Base-by-base conservation (phyloP, 92 coral and sea anemone genomes). In the Nematostella vectensis region DNA sequence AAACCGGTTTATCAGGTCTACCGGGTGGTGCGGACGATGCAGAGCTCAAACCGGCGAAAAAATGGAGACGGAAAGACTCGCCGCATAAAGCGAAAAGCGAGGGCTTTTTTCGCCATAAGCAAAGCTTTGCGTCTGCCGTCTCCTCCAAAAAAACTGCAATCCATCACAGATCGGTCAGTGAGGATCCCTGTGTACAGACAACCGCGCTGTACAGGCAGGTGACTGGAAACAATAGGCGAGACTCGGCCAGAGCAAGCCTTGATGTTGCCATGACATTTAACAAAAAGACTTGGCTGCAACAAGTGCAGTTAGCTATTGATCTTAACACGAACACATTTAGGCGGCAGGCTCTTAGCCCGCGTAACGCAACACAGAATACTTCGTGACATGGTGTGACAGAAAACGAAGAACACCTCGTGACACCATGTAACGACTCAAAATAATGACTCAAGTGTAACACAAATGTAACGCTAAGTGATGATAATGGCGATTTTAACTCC, bases 251-350 rank as follows among this genome's bases (percentile, higher is more conserved):
- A 51, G 77, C 86, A n/a, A 85, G 95, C 67, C 70, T 85, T 57
- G 95, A 76, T 43, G 75, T 85, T 30, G 95, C 95, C 3, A 71
- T 58, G 70, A 86, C 96, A n/a, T 91, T 81, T 31, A 78, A 60
- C 53, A 91, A 82, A 53, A 86, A 87, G 58, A 66, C 88, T 2
- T 91, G 98, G 98, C 75, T 87, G 0, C 82, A 83, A 38, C 98
- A 82, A 26, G 80, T 91, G 12, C 93, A 87, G 48, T 74, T 91
- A 72, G 98, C 96, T 4, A 69, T 91, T 15, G 88, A 81, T 27
- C 57, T 91, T 16, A 91, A 82, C 29, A 78, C 74, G 12, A 91
- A 91, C 58, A 91, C 76, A 33, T 78, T 80, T 53, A 87, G 71
- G 67, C 85, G 96, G 38, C 70, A 72, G 43, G 71, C 70, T 27